These are phyloP conservation scores for Sitta europaea DNA, from an alignment of 2,113 vertebrate species.

Conservation along the genomic window DNA sequence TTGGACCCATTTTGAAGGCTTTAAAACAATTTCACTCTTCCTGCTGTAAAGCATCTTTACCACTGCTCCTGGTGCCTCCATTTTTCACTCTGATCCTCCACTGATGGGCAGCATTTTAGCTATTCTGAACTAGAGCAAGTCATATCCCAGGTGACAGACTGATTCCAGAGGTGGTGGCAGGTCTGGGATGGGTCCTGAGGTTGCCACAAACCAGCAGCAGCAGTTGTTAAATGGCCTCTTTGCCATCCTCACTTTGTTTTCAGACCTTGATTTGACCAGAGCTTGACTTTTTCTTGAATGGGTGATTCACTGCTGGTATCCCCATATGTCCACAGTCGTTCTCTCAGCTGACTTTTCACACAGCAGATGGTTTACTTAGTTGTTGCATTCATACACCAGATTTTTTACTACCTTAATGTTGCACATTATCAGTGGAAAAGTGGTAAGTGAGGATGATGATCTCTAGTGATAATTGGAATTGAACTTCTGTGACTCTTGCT, in stretches of 20 bases:
- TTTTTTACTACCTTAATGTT: conserved; percentile 53
- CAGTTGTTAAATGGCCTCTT: not conserved
- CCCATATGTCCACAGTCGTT: conserved; percentile 16
- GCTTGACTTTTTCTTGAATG: not conserved
- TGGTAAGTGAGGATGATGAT: conserved; percentile 26
- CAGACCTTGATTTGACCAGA: not conserved
- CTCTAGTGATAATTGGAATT: conserved; percentile 36
- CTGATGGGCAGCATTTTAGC: not conserved
- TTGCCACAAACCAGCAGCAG: not conserved
- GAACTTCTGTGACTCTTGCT: conserved; percentile 18
- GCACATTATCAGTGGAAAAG: conserved; percentile 20
- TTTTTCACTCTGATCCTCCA: not conserved
- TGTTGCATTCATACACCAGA: not conserved
- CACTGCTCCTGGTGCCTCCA: not conserved
- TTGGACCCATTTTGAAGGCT: not conserved
- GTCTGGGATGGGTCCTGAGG: not conserved
- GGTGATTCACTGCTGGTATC: not conserved
- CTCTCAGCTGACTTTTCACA: not conserved
- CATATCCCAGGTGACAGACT: not conserved
- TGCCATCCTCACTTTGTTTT: not conserved
- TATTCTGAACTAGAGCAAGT: not conserved
- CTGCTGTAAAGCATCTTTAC: not conserved
- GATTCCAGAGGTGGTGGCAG: not conserved
- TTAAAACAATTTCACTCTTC: not conserved
- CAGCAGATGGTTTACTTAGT: conserved; percentile 52